These are phyloP conservation scores for Pyrocephalus nanus DNA, from an alignment of 2,797 vertebrate genomes.

Conservation along the genomic window DNA sequence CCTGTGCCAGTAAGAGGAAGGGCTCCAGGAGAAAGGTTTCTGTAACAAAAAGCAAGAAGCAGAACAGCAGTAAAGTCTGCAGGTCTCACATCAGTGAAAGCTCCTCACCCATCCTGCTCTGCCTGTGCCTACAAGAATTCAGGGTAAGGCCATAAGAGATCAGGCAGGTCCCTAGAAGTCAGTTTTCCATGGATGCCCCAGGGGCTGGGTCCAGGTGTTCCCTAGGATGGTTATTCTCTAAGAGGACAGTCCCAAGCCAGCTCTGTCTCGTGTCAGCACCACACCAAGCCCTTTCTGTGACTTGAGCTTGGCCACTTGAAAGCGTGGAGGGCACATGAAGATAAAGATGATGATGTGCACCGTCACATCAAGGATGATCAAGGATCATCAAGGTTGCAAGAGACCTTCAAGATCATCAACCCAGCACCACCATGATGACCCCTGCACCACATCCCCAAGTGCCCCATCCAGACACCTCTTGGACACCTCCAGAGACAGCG, in stretches of 20 bases:
- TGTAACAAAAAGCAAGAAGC: neutral
- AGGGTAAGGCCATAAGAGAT: neutral
- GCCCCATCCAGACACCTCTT: neutral
- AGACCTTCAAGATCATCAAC: neutral
- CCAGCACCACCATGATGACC: neutral
- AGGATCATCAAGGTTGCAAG: neutral
- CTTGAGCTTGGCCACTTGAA: neutral
- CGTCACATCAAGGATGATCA: neutral
- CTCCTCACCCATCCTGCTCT: neutral
- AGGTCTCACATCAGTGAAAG: neutral
- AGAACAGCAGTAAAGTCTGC: neutral
- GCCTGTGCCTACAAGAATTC: neutral
- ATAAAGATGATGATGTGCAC: neutral
- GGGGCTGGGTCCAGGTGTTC: neutral
- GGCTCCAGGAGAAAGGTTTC: neutral
- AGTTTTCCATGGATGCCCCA: neutral
- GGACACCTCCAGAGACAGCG: neutral
- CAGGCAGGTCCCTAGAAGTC: neutral
- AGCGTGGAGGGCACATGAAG: neutral
- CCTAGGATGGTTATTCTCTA: neutral
- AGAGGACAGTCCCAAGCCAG: neutral
- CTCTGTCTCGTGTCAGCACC: neutral
- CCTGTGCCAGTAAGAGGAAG: neutral
- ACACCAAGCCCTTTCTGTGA: neutral
- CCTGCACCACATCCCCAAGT: neutral